phyloP scores from a whole-genome alignment of 2,113 vertebrate genomes.

The Henicopernis longicauda region DNA sequence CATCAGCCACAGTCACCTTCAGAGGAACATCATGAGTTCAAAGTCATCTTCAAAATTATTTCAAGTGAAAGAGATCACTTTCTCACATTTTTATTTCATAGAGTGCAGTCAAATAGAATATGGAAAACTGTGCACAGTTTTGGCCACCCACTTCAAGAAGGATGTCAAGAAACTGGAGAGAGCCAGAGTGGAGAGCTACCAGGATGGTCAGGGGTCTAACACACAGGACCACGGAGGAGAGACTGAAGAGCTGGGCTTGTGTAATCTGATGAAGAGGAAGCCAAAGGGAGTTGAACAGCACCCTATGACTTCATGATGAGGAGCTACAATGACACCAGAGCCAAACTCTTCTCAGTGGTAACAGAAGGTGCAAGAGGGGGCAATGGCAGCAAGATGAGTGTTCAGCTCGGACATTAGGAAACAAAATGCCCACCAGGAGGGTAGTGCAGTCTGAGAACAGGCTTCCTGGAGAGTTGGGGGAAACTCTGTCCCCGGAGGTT shows the following conservation, averaged over 20 bases:
- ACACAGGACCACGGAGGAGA: not conserved
- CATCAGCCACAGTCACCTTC: not conserved
- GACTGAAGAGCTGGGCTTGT: not conserved
- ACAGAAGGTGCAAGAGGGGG: not conserved
- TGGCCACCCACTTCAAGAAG: not conserved
- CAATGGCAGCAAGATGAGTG: not conserved
- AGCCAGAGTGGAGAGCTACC: not conserved
- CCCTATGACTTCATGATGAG: not conserved
- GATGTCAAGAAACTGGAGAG: not conserved
- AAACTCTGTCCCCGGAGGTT: not conserved
- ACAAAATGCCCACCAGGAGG: not conserved
- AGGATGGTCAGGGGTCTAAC: not conserved
- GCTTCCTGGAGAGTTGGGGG: not conserved
- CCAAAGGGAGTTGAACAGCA: not conserved
- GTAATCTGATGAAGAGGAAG: not conserved
- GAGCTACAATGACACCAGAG: not conserved
- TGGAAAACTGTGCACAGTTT: not conserved
- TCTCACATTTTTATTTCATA: not conserved
- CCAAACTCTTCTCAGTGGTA: not conserved
- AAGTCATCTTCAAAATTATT: not conserved
- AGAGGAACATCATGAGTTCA: not conserved
- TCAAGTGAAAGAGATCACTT: not conserved
- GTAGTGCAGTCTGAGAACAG: not conserved
- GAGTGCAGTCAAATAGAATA: not conserved
- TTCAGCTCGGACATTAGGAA: not conserved